Base-by-base conservation (phyloP, 2,888 invertebrate species). In the Tridacna gigas region DNA sequence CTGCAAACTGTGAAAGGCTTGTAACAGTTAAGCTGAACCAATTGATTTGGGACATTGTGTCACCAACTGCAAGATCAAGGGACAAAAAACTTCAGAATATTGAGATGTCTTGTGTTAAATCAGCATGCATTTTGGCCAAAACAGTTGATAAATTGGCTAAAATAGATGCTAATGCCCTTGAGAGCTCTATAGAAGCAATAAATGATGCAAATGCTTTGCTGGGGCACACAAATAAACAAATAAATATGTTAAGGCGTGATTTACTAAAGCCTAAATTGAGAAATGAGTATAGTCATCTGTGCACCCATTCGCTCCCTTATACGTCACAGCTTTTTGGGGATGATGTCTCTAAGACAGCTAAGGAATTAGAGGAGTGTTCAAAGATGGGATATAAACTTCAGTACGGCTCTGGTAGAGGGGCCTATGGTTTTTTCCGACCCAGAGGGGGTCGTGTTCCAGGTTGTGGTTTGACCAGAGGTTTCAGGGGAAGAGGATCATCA, bases 1-100 rank as follows among this genome's bases (percentile, higher is more conserved):
- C 80, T 18, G 74, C 56, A 60, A 83, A 77, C 47, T 80, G 80
- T 77, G 84, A 84, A 13, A 71, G 78, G 0, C n/a, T 84, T 51
- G 71, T 65, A 22, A 37, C 65, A 11, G 84, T 84, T n/a, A 77
- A 80, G 18, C 77, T 77, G 0, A 80, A 81, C 45, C 80, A 78
- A 28, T 66, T 80, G n/a, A 67, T 84, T 5, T 80, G 83, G 83
- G 77, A 83, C 48, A 45, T 63, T 3, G n/a, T 80, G 51, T 77
- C 74, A 0, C 74, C 66, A 25, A 60, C 26, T 13, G 74, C 77
- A 0, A 25, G 61, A 7, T 77, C 77, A 15, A 82, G 67, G 66
- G 78, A 82, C 67, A 65, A 48, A 48, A 82, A 77, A 77, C 20
- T 82, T 37, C 75, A 78, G 67, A 78, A 22, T 26, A 67, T 77